Evolutionary conservation across 2,888 invertebrate genomes (phyloP).

Genomic region (Resseliella maxima): DNA sequence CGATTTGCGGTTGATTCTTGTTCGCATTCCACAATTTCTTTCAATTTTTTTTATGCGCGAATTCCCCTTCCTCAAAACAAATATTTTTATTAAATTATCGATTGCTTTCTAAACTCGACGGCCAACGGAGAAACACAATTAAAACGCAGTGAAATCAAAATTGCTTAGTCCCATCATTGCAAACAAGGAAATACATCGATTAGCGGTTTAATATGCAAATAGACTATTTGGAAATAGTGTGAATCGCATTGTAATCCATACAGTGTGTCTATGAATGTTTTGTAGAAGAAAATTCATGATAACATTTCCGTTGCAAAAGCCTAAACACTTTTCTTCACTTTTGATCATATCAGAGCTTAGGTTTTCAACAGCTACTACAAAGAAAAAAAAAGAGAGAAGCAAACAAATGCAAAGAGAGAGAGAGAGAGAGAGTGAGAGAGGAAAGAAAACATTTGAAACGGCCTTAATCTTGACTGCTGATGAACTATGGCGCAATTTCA

Average conservation of each 20-base stretch:
- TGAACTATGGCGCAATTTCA: too few species aligned
- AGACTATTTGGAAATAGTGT: neutral
- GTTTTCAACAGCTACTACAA: too few species aligned
- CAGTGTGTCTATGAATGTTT: neutral
- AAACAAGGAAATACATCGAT: neutral
- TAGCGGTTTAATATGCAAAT: neutral
- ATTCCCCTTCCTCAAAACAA: neutral
- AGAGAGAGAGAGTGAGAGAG: too few species aligned
- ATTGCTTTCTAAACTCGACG: neutral
- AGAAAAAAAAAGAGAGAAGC: too few species aligned
- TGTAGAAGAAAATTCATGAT: neutral
- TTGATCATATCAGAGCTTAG: too few species aligned
- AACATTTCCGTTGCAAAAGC: neutral
- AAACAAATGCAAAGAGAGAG: too few species aligned
- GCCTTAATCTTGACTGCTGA: too few species aligned
- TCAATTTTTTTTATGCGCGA: too few species aligned
- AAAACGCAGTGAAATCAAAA: neutral
- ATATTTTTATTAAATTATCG: conserved; percentile 14
- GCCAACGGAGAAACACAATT: neutral
- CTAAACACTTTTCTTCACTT: too few species aligned
- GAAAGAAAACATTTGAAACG: too few species aligned
- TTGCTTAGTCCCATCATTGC: neutral
- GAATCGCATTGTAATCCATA: neutral
- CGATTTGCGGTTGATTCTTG: neutral
- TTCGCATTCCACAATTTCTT: neutral